A percentile compares a stretch with the other conserved stretches of the same genome.
Conservation (phyloP, 2,797 vertebrate genomes). For the Trachops cirrhosus region DNA sequence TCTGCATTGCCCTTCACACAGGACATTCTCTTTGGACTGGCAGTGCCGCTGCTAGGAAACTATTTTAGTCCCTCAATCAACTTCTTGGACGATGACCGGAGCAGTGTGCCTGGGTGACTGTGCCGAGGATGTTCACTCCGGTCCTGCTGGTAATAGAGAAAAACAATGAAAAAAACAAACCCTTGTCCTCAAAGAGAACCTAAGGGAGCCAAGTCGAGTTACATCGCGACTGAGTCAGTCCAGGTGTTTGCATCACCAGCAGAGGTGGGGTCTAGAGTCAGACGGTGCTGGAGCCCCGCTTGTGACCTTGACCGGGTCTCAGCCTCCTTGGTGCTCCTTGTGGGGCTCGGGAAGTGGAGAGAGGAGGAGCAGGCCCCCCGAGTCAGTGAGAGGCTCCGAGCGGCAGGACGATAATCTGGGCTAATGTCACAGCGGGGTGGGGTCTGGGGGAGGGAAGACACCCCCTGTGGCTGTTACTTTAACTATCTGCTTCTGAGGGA, state of each 20-base stretch:
- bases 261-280: neutral
- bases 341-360: neutral
- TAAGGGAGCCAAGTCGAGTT: rapidly evolving
- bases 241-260: neutral
- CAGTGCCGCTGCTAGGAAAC: neutral
- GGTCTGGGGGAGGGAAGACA: rapidly evolving
- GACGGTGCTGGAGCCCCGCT: rapidly evolving
- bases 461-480: neutral
- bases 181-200: neutral
- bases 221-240: rapidly evolving
- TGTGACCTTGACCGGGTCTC: neutral
- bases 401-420: rapidly evolving
- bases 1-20: neutral
- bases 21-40: neutral
- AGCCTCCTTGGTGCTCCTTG: neutral
- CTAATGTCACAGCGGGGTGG: rapidly evolving
- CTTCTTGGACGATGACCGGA: neutral
- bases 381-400: rapidly evolving
- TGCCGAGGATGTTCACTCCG: neutral
- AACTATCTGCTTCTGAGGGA: neutral
- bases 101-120: neutral
- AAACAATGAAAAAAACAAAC: neutral
- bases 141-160: no score
- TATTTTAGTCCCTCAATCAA: neutral
- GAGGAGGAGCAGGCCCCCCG: neutral